These are phyloP conservation scores for Aurelia aurita complex sp. Pacific DNA, from an alignment of 30 jellyfish, hydroid and myxozoan species.

Conservation along the genomic window DNA sequence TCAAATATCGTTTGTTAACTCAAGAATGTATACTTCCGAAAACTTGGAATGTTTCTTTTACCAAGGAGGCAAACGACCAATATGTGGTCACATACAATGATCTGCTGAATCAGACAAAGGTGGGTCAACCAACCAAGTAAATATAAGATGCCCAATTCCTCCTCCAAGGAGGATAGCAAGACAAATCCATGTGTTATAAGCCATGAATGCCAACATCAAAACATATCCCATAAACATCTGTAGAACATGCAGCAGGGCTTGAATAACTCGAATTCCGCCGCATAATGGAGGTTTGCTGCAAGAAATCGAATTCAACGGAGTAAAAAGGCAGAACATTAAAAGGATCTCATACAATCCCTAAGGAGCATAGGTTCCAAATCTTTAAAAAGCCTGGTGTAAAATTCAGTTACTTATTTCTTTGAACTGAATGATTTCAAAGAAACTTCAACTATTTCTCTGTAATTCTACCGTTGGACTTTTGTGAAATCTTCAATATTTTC, in stretches of 20 bases:
- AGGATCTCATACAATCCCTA: too few relatives aligned
- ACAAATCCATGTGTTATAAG: conserved; percentile 94
- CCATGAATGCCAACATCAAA: conserved; percentile 97
- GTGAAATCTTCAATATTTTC: too few relatives aligned
- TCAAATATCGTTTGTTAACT: too few relatives aligned
- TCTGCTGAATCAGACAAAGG: conserved; percentile 65
- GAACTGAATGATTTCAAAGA: too few relatives aligned
- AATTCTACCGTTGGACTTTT: too few relatives aligned
- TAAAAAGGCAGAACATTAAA: neutral
- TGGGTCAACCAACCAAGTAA: conserved; percentile 73
- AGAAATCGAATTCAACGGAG: neutral
- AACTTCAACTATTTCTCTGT: too few relatives aligned
- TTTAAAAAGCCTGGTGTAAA: too few relatives aligned
- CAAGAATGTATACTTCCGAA: too few relatives aligned
- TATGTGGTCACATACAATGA: conserved; percentile 45
- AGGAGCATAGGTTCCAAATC: too few relatives aligned
- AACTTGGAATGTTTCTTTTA: too few relatives aligned
- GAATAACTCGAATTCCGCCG: conserved; percentile 63
- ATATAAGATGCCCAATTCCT: conserved; percentile 89
- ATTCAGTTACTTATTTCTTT: too few relatives aligned
- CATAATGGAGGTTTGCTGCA: conserved; percentile 46
- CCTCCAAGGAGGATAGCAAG: conserved; percentile 91
- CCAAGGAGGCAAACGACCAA: too few relatives aligned
- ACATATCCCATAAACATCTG: conserved; percentile 91
- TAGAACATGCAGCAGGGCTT: conserved; percentile 83